These are phyloP conservation scores for Lepidothrix coronata DNA, from an alignment of 2,113 vertebrate species.

Conservation along the genomic window DNA sequence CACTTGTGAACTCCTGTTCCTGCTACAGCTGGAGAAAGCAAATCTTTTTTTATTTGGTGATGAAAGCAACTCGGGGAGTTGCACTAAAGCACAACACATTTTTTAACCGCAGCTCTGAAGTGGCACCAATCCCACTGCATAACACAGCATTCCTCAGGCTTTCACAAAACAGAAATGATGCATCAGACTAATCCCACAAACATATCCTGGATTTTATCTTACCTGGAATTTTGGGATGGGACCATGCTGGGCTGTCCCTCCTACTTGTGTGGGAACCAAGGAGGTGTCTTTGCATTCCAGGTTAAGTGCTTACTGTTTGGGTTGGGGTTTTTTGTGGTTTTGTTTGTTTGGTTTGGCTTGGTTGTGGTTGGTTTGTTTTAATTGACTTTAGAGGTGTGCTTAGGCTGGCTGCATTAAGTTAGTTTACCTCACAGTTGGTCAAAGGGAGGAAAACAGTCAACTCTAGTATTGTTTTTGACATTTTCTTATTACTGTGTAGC, in stretches of 20 bases:
- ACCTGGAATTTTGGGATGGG: not conserved
- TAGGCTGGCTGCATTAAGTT: not conserved
- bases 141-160: not conserved
- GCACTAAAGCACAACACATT: not conserved
- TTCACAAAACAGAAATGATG: not conserved
- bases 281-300: not conserved
- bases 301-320: not conserved
- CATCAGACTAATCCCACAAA: not conserved
- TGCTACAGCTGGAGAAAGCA: not conserved
- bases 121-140: accelerated
- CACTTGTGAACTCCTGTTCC: not conserved
- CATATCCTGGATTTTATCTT: not conserved
- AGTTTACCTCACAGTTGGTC: not conserved
- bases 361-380: not conserved
- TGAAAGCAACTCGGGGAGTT: not conserved
- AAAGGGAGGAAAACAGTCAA: not conserved
- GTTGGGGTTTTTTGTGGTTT: not conserved
- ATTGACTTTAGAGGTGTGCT: not conserved
- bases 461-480: not conserved
- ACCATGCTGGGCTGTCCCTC: not conserved
- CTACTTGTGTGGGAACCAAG: not conserved
- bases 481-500: not conserved
- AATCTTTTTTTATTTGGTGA: not conserved
- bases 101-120: not conserved
- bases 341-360: not conserved